Evolutionary conservation across 2,888 invertebrate species (phyloP).

Genomic region (Tetragnatha montana): DNA sequence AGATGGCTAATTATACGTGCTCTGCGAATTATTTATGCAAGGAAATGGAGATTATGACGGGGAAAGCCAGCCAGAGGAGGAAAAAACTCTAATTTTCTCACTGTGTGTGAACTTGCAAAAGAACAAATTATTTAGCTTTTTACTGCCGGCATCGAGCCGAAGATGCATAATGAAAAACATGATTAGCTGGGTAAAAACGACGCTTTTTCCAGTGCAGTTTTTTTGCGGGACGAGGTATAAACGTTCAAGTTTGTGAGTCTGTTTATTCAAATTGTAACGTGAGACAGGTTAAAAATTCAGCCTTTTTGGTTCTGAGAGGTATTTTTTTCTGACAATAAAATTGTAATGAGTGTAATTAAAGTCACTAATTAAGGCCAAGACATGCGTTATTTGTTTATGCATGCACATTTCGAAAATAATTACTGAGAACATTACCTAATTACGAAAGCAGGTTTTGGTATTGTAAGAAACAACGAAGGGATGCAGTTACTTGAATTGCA

Average conservation of each 20-base stretch:
- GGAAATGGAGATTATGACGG: conserved; percentile 3
- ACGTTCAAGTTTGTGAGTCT: neutral
- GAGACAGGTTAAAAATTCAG: conserved; percentile 15
- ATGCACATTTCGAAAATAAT: neutral
- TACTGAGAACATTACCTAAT: neutral
- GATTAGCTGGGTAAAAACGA: neutral
- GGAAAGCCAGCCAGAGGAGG: neutral
- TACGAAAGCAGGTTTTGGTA: neutral
- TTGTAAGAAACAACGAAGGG: too few relatives aligned
- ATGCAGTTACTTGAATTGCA: too few relatives aligned
- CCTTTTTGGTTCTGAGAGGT: neutral
- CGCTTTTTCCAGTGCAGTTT: neutral
- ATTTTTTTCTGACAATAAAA: neutral
- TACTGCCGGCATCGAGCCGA: conserved; percentile 25
- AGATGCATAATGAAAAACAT: conserved; percentile 38
- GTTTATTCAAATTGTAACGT: conserved; percentile 3
- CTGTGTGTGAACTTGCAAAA: conserved; percentile 7
- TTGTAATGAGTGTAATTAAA: neutral
- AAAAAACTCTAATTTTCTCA: conserved; percentile 39
- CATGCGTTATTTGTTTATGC: neutral
- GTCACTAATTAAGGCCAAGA: neutral
- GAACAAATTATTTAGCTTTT: conserved; percentile 43
- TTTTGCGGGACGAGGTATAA: neutral
- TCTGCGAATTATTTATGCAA: conserved; percentile 58
- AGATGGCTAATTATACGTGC: conserved; percentile 51